These are phyloP conservation scores for Pollenia griseotomentosa DNA, from an alignment of 2,888 invertebrate genomes.

Conservation along the genomic window DNA sequence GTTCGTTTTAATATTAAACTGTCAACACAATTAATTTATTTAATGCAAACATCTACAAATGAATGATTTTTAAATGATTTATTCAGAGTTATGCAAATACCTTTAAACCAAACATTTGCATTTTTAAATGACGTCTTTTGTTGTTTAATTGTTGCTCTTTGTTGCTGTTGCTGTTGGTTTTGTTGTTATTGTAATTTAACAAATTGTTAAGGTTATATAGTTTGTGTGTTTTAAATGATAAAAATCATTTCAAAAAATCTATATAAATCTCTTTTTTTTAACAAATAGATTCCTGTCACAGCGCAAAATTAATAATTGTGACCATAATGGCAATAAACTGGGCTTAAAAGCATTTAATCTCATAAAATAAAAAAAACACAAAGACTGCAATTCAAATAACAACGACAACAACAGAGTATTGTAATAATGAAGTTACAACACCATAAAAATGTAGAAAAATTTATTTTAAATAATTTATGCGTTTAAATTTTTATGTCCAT, in stretches of 20 bases:
- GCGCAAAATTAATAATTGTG: conserved; percentile 17
- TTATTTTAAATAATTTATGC: conserved; percentile 45
- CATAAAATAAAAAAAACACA: conserved; percentile 39
- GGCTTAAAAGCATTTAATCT: conserved; percentile 44
- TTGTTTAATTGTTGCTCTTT: conserved; percentile 36
- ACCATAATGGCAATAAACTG: conserved; percentile 27
- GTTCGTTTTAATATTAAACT: conserved; percentile 44
- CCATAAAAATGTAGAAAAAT: conserved; percentile 21
- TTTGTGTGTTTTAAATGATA: conserved; percentile 24
- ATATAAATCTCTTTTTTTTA: conserved; percentile 1
- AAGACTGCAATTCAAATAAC: conserved; percentile 12
- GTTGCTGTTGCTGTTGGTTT: not conserved
- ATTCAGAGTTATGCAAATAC: conserved; percentile 66
- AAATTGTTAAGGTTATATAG: conserved; percentile 45
- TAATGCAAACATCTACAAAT: conserved; percentile 40
- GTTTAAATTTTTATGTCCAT: not conserved
- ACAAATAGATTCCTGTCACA: not conserved
- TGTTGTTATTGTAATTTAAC: conserved; percentile 43
- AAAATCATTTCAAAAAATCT: conserved; percentile 27
- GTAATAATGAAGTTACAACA: conserved; percentile 7
- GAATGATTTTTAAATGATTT: conserved; percentile 67
- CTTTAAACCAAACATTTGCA: conserved; percentile 66
- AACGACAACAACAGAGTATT: not conserved
- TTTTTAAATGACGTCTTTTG: conserved; percentile 66
- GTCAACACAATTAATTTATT: conserved; percentile 68